These are phyloP conservation scores for Thereva nobilitata DNA, from an alignment of 2,888 invertebrate species.

Conservation along the genomic window DNA sequence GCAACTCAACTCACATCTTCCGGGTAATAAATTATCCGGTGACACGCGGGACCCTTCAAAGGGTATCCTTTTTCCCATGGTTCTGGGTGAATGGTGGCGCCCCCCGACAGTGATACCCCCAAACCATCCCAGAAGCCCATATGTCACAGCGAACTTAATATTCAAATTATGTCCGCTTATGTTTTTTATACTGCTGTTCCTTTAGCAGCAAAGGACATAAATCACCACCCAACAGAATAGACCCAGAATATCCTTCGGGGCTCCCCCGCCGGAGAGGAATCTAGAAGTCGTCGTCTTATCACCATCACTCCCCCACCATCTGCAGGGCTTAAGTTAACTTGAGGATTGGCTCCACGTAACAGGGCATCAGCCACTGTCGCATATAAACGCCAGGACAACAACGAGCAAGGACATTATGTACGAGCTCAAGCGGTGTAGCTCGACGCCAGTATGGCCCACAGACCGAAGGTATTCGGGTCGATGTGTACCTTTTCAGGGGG, in stretches of 20 bases:
- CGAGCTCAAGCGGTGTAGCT: neutral
- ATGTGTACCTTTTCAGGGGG: neutral
- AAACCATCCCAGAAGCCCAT: constrained; percentile 31
- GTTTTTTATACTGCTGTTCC: constrained; percentile 35
- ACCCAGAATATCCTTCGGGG: neutral
- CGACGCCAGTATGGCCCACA: neutral
- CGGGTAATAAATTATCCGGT: constrained; percentile 14
- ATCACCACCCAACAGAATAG: constrained; percentile 32
- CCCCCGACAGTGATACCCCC: constrained; percentile 24
- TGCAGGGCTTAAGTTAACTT: constrained; percentile 4
- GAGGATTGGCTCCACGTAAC: constrained; percentile 31
- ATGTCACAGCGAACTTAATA: constrained; percentile 43
- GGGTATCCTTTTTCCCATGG: neutral
- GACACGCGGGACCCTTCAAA: neutral
- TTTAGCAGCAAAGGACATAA: constrained; percentile 33
- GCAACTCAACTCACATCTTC: constrained; percentile 24
- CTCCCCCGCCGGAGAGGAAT: neutral
- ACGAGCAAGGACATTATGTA: constrained; percentile 15
- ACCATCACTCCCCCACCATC: constrained; percentile 5
- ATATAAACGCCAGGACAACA: constrained; percentile 29
- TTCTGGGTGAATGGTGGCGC: constrained; percentile 6
- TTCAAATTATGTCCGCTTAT: constrained; percentile 44
- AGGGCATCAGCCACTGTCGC: constrained; percentile 26
- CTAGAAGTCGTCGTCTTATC: constrained; percentile 12
- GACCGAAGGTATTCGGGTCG: no score